Evolutionary conservation across 2,113 vertebrate genomes (phyloP).

Genomic region (Orthonyx spaldingii): DNA sequence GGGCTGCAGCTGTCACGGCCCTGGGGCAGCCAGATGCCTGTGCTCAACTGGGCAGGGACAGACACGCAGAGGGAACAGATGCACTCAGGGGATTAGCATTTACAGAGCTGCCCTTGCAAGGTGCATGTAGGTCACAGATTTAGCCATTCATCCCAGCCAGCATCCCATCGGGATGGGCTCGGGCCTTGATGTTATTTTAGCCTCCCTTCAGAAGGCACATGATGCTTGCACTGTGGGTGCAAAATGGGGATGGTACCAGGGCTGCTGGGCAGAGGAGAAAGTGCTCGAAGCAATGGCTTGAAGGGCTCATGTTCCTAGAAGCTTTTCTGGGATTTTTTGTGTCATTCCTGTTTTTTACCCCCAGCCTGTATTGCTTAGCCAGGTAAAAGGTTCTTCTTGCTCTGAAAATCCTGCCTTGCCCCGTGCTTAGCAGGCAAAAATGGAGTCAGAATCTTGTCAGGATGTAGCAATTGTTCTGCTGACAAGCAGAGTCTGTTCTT

Average conservation of each 20-base stretch:
- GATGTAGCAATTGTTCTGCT: neutral
- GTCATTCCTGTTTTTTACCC: neutral
- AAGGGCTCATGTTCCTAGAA: neutral
- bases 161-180: neutral
- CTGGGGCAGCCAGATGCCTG: neutral
- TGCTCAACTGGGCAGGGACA: neutral
- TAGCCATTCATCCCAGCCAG: neutral
- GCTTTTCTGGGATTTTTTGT: neutral
- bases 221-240: neutral
- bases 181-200: neutral
- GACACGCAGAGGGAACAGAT: neutral
- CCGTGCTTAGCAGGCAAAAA: neutral
- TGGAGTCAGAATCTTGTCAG: neutral
- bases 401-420: neutral
- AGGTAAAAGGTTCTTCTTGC: neutral
- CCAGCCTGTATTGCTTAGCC: neutral
- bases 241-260: neutral
- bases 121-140: constrained; percentile 31
- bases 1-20: neutral
- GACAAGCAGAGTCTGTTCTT: neutral
- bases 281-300: neutral
- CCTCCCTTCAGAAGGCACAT: neutral
- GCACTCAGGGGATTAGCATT: neutral
- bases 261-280: neutral
- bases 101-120: neutral